These are phyloP conservation scores for Tetragonula carbonaria DNA, from an alignment of 2,888 invertebrate genomes.

Conservation along the genomic window DNA sequence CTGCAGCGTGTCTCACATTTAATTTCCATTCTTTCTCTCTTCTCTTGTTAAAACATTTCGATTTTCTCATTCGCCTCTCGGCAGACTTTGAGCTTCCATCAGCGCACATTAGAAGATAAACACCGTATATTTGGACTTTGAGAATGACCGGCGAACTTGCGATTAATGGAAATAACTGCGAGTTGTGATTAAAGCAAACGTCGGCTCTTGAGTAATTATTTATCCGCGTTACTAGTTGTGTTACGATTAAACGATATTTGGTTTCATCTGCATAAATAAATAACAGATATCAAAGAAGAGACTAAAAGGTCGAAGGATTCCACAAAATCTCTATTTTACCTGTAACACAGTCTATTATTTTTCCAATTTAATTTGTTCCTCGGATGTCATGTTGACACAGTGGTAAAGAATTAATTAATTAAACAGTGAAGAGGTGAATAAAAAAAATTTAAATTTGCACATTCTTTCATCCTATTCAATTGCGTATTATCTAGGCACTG, in stretches of 20 bases:
- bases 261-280: neutral
- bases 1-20: neutral
- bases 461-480: no score
- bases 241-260: neutral
- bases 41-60: neutral
- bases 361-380: no score
- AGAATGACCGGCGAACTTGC: slow-evolving; percentile 19
- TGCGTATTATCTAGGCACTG: no score
- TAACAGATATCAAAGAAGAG: neutral
- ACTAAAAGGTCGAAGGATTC: neutral
- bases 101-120: slow-evolving; percentile 21
- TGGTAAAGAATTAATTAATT: no score
- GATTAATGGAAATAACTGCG: slow-evolving; percentile 25
- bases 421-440: no score
- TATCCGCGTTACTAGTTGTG: neutral
- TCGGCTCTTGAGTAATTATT: neutral
- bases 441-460: no score
- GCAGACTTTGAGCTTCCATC: neutral
- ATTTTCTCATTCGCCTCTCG: neutral
- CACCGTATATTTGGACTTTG: slow-evolving; percentile 1
- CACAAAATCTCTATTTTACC: no score
- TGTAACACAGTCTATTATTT: no score
- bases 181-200: slow-evolving; percentile 24
- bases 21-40: neutral
- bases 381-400: no score